phyloP scores from a whole-genome alignment of 2,888 invertebrate genomes.

The Nomada fabriciana region DNA sequence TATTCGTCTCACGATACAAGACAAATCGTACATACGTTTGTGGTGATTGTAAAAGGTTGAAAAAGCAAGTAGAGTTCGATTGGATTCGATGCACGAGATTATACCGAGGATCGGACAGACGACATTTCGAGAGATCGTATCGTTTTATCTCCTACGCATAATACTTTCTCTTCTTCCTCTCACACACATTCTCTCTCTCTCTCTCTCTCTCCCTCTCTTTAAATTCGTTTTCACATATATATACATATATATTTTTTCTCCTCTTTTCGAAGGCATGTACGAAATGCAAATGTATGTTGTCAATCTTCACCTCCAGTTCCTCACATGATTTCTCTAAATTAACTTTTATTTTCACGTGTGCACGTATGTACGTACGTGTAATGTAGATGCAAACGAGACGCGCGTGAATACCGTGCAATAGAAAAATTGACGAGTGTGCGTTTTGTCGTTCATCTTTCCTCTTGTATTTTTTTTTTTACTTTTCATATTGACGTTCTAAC shows the following conservation, averaged over 20 bases:
- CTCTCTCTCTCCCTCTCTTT: not conserved
- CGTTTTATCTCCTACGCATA: slow-evolving; percentile 14
- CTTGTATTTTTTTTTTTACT: slow-evolving; percentile 3
- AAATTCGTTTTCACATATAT: slow-evolving; percentile 10
- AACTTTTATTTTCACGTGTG: slow-evolving; percentile 16
- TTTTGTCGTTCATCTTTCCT: slow-evolving; percentile 35
- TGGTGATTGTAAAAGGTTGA: slow-evolving; percentile 77
- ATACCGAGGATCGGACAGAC: slow-evolving; percentile 68
- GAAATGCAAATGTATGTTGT: slow-evolving; percentile 57
- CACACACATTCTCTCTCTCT: too few relatives aligned
- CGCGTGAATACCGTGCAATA: slow-evolving; percentile 72
- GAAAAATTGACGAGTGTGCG: slow-evolving; percentile 77
- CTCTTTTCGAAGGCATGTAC: slow-evolving; percentile 53
- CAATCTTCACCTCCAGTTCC: slow-evolving; percentile 19
- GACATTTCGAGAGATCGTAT: slow-evolving; percentile 53
- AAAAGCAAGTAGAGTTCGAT: slow-evolving; percentile 77
- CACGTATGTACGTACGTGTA: slow-evolving; percentile 17
- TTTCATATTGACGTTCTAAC: not conserved
- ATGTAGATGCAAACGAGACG: slow-evolving; percentile 49
- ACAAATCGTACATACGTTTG: slow-evolving; percentile 76
- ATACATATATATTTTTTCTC: not conserved
- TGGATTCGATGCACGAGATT: slow-evolving; percentile 76
- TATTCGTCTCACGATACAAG: slow-evolving; percentile 79
- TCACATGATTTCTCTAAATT: not conserved
- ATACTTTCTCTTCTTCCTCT: slow-evolving; percentile 7